A percentile compares a stretch with the other conserved stretches of the same genome.
Evolutionary conservation across 2,113 vertebrate genomes (phyloP).

Genomic region (Perca flavescens): DNA sequence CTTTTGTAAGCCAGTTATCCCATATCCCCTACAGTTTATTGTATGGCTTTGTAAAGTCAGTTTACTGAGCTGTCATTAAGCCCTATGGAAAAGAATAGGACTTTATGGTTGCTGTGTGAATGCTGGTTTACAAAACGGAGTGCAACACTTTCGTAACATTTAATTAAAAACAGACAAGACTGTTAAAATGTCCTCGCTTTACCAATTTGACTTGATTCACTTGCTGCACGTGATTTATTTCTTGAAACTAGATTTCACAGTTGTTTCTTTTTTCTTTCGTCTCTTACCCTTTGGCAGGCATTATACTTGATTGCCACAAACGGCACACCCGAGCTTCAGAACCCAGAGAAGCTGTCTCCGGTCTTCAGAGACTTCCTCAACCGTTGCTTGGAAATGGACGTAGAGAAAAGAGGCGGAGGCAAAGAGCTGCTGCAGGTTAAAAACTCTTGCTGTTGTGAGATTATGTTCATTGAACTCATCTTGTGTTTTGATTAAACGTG

Average conservation of each 20-base stretch:
- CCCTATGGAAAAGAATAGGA: neutral
- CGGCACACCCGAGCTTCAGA: slow-evolving; percentile 97
- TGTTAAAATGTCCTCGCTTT: neutral
- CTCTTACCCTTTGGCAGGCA: slow-evolving; percentile 82
- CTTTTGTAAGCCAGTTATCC: neutral
- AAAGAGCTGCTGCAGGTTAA: slow-evolving; percentile 96
- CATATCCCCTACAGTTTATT: neutral
- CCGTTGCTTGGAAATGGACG: slow-evolving; percentile 98
- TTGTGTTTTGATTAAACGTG: neutral
- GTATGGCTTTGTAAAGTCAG: neutral
- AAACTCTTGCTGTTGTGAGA: neutral
- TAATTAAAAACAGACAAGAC: neutral
- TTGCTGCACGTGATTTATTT: neutral
- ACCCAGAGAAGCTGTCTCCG: slow-evolving; percentile 96
- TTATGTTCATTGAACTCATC: neutral
- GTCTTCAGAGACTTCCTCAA: slow-evolving; percentile 98
- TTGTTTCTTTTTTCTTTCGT: neutral
- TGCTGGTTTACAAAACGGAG: neutral
- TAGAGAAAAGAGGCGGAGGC: slow-evolving; percentile 96
- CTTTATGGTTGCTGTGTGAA: neutral
- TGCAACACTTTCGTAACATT: neutral
- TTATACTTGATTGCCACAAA: slow-evolving; percentile 99
- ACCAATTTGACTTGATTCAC: neutral
- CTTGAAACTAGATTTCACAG: neutral
- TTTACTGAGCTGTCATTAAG: neutral